Conservation (phyloP, 2,797 vertebrate species). For the Coreius guichenoti region DNA sequence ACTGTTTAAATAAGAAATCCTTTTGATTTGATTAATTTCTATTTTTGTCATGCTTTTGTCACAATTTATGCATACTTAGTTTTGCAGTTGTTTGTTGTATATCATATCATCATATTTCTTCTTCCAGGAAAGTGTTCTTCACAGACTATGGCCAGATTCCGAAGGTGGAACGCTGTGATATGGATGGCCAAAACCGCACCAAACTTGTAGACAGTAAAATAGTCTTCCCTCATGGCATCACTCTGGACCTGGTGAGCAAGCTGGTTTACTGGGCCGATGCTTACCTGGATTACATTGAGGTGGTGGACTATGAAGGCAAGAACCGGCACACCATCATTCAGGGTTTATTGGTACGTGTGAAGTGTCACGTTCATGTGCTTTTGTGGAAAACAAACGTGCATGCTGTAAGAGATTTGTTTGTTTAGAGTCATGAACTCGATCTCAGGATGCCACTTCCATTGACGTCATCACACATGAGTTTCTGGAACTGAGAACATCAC, state of each 20-base stretch:
- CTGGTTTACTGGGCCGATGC: conserved; percentile 97
- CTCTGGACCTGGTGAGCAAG: conserved; percentile 91
- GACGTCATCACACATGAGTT: neutral
- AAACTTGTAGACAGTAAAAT: conserved; percentile 98
- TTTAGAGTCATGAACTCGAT: neutral
- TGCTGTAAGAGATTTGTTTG: neutral
- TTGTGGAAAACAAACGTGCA: neutral
- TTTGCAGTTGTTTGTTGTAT: neutral
- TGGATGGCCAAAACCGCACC: conserved; percentile 97
- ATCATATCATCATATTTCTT: neutral
- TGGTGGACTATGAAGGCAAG: conserved; percentile 97
- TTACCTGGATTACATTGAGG: conserved; percentile 97
- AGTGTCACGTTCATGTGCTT: neutral
- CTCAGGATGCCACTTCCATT: conserved; percentile 14
- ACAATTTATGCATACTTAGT: neutral
- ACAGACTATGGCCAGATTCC: conserved; percentile 96
- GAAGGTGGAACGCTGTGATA: conserved; percentile 95
- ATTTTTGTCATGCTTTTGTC: neutral
- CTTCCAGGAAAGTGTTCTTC: conserved; percentile 93
- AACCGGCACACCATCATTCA: conserved; percentile 98
- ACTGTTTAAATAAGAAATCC: neutral
- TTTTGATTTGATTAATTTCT: neutral
- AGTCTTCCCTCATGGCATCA: conserved; percentile 94
- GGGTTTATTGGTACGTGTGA: conserved; percentile 87
- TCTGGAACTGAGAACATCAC: conserved; percentile 15